Base-by-base conservation (phyloP, 92 coral and sea anemone species). In the Diadumene lineata region DNA sequence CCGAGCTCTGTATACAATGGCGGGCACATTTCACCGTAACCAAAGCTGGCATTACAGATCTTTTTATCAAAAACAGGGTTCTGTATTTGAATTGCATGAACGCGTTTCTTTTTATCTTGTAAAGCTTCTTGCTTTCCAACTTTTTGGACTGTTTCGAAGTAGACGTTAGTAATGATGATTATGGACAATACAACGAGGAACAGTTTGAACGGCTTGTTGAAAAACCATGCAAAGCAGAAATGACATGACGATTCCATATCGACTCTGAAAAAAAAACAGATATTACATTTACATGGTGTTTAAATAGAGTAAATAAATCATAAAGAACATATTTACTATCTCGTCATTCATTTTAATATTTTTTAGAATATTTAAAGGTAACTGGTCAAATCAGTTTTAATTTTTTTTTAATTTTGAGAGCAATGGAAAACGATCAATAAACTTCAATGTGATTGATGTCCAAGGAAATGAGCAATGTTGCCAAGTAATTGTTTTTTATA, bases 21-120 rank as follows among this genome's bases (percentile, higher is more conserved):
- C 1, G 92, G 92, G 56, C 92, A 87, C 92, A 87, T 87, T 69
- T 78, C 60, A 1, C 92, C 92, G 43, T 77, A 44, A 13, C 31
- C 32, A 48, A 79, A 79, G 2, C 33, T 24, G 43, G 60, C 9
- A 22, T 60, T 38, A 21, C 83, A 79, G 11, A 68, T 16, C 24
- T 31, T 38, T 18, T 34, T 43, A 13, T 38, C 13, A 4, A 17
- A 46, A 64, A 11, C n/a, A 22, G 69, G 69, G 18, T 32, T 23
- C 21, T 64, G 48, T 64, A 26, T n/a, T n/a, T n/a, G 18, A 23
- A 16, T 33, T 11, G 1, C 22, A 17, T 64, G 11, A 1, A 26
- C 18, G 43, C 11, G 31, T 27, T 60, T 24, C 31, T 24, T 58
- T 8, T 29, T 7, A 15, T 58, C n/a, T n/a, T n/a, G 28, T 58